phyloP scores from a whole-genome alignment of 2,113 vertebrate species.

The Ptychochromis oligacanthus region DNA sequence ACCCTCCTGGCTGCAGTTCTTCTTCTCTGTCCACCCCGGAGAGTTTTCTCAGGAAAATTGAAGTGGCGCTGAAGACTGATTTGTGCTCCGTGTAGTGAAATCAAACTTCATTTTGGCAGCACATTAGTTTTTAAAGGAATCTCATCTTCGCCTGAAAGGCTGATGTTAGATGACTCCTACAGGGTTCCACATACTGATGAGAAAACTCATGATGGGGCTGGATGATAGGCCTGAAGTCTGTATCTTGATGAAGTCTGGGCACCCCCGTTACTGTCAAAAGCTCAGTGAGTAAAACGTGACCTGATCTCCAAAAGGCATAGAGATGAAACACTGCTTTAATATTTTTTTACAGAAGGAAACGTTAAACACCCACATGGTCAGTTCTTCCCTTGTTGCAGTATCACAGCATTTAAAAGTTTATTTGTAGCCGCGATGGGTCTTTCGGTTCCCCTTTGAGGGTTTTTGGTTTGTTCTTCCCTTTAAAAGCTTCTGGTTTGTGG shows the following conservation, averaged over 20 bases:
- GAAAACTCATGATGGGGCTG: neutral
- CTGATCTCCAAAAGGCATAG: neutral
- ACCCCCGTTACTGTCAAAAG: neutral
- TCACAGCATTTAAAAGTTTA: accelerated
- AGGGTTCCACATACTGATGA: neutral
- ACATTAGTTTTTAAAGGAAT: neutral
- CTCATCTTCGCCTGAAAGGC: neutral
- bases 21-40: neutral
- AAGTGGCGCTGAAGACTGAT: neutral
- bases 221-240: neutral
- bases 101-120: neutral
- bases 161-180: neutral
- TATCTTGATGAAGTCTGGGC: neutral
- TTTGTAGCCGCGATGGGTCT: accelerated
- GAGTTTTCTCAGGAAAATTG: neutral
- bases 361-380: neutral
- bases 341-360: too few species aligned
- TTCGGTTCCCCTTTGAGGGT: too few species aligned
- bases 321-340: neutral
- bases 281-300: neutral
- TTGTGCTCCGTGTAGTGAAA: too few species aligned
- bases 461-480: too few species aligned
- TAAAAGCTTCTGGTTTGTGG: neutral
- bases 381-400: too few species aligned
- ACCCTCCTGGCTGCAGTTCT: neutral